Conservation (phyloP, 2,888 invertebrate species). For the Azorinus chamasolen region DNA sequence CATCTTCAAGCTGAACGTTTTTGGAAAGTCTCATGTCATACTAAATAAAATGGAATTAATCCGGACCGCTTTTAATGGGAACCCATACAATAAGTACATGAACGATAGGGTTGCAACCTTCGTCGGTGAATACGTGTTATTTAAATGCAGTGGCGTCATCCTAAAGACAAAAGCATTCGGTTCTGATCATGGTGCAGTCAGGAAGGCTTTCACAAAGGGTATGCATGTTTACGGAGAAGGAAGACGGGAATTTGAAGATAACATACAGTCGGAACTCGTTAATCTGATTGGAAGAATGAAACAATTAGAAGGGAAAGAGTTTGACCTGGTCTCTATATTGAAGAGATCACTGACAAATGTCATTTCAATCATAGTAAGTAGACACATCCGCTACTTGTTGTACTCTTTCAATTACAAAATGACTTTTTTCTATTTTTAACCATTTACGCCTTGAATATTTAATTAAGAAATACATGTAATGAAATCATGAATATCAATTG, state of each 20-base stretch:
- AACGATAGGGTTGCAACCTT: constrained; percentile 29
- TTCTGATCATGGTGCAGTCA: constrained; percentile 9
- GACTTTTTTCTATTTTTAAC: no score
- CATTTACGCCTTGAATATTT: no score
- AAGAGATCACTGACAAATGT: constrained; percentile 23
- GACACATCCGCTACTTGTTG: no score
- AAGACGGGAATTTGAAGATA: constrained; percentile 20
- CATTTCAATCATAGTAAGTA: constrained; percentile 19
- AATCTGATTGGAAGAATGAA: constrained; percentile 3
- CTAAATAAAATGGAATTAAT: constrained; percentile 23
- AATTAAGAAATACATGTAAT: no score
- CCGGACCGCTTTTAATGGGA: constrained; percentile 16
- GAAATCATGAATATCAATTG: no score
- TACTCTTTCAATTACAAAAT: no score
- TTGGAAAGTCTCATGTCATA: constrained; percentile 11
- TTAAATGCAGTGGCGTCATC: constrained; percentile 6
- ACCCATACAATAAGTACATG: constrained; percentile 23
- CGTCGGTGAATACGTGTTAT: constrained; percentile 21
- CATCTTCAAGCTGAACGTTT: no score
- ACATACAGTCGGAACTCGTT: background rate
- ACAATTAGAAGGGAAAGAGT: background rate
- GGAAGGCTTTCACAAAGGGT: constrained; percentile 11
- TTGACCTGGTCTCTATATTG: constrained; percentile 7
- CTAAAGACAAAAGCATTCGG: constrained; percentile 14
- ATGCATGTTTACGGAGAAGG: constrained; percentile 27